phyloP scores from a whole-genome alignment of 2,113 vertebrate genomes.

The Cricetomys ansorgei region DNA sequence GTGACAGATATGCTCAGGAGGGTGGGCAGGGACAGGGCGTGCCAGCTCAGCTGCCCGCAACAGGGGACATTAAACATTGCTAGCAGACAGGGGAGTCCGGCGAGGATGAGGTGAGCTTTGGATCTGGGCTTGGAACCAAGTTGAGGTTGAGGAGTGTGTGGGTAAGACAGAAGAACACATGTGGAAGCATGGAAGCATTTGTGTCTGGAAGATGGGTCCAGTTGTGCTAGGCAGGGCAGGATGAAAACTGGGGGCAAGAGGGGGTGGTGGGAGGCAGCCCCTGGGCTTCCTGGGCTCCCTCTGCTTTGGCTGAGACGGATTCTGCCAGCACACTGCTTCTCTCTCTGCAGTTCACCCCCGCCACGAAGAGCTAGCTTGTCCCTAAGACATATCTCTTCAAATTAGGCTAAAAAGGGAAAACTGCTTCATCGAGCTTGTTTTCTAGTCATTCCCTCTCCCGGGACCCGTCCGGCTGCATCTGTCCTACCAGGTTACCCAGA shows the following conservation, averaged over 20 bases:
- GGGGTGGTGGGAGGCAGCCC: fast-evolving
- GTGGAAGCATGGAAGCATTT: neutral
- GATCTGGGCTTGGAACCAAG: neutral
- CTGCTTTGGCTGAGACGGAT: fast-evolving
- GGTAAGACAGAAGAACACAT: neutral
- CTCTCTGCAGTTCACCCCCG: neutral
- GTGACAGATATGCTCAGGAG: neutral
- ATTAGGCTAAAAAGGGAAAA: conserved; percentile 72
- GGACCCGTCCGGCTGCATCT: neutral
- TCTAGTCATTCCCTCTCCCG: conserved; percentile 37
- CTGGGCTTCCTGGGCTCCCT: fast-evolving
- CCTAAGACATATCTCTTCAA: conserved; percentile 57
- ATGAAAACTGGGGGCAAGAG: neutral
- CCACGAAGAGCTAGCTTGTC: neutral
- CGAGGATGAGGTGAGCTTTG: neutral
- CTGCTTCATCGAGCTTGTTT: conserved; percentile 67
- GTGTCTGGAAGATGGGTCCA: neutral
- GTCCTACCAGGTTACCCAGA: neutral
- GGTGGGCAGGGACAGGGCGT: neutral
- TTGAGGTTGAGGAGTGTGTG: neutral
- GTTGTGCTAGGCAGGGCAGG: fast-evolving
- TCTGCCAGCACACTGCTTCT: fast-evolving
- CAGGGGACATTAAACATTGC: neutral
- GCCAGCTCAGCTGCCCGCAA: neutral
- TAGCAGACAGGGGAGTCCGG: neutral